Evolutionary conservation across 1,140 invertebrate species (phyloP).

Genomic region (Drosophila subobscura): DNA sequence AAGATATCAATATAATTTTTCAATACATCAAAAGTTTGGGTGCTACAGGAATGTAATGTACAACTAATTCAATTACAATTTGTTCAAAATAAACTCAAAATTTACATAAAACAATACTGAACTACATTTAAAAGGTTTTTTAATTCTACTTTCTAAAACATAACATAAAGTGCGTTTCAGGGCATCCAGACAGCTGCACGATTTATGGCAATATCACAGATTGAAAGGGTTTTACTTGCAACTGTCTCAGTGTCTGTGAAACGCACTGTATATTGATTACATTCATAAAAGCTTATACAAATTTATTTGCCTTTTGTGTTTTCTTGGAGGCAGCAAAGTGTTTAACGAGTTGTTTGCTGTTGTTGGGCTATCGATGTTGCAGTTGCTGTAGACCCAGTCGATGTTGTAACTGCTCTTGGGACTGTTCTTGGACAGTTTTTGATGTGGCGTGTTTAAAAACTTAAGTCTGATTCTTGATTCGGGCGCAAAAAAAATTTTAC

Average conservation of each 20-base stretch:
- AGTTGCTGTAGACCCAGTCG: constrained; percentile 5
- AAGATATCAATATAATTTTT: constrained; percentile 3
- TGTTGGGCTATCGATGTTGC: constrained; percentile 21
- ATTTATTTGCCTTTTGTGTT: constrained; percentile 44
- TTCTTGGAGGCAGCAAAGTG: constrained; percentile 33
- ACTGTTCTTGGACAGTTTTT: constrained; percentile 27
- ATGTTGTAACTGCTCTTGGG: constrained; percentile 17
- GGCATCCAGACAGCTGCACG: no score
- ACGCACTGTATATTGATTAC: constrained; percentile 12
- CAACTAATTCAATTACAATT: neutral
- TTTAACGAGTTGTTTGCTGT: constrained; percentile 17
- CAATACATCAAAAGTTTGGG: constrained; percentile 3
- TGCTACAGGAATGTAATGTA: constrained; percentile 8
- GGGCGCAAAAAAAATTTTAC: constrained; percentile 49
- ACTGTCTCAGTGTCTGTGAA: no score
- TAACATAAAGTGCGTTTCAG: no score
- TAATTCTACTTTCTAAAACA: constrained; percentile 11
- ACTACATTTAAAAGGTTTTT: constrained; percentile 11
- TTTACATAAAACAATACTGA: neutral
- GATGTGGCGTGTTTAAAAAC: constrained; percentile 19
- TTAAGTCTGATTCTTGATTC: constrained; percentile 21
- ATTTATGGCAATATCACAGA: constrained; percentile 4
- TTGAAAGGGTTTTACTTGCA: no score
- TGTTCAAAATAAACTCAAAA: constrained; percentile 7
- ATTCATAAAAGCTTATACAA: constrained; percentile 26